Percentiles rank a stretch among this genome's conserved stretches.
Conservation (phyloP, 2,797 vertebrate genomes). For the Xenops minutus region DNA sequence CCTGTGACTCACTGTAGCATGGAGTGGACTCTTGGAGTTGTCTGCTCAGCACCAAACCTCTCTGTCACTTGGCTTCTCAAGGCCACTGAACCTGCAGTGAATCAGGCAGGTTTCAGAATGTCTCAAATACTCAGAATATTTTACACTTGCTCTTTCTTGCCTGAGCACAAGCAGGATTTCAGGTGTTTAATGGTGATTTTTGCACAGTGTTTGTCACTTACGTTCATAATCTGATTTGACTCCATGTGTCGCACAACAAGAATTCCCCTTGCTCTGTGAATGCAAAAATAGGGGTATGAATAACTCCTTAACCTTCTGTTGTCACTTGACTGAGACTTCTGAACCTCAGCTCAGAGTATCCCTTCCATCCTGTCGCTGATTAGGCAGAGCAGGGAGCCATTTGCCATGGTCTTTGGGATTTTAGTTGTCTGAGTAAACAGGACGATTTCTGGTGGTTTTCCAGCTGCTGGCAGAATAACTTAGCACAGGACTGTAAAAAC, state of each 20-base stretch:
- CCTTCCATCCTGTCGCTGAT: neutral
- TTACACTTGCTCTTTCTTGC: neutral
- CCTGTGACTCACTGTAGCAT: accelerated
- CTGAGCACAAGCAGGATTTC: neutral
- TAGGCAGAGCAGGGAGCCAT: accelerated
- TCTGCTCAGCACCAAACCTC: neutral
- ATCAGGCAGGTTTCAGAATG: neutral
- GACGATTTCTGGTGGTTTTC: neutral
- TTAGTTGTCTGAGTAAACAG: neutral
- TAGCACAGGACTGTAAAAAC: neutral
- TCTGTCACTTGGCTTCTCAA: neutral
- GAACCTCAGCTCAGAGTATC: neutral
- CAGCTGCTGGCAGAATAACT: neutral
- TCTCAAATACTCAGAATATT: neutral
- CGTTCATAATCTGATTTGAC: neutral
- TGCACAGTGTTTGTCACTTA: neutral
- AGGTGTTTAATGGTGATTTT: neutral
- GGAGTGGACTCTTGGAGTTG: neutral
- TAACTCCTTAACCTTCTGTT: neutral
- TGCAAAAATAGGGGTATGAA: neutral
- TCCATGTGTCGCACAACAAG: accelerated
- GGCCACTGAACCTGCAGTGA: neutral
- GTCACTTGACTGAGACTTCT: neutral
- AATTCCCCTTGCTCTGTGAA: neutral
- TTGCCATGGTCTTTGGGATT: neutral